Base-by-base conservation (phyloP, 2,113 vertebrate species). In the Cebus imitator region DNA sequence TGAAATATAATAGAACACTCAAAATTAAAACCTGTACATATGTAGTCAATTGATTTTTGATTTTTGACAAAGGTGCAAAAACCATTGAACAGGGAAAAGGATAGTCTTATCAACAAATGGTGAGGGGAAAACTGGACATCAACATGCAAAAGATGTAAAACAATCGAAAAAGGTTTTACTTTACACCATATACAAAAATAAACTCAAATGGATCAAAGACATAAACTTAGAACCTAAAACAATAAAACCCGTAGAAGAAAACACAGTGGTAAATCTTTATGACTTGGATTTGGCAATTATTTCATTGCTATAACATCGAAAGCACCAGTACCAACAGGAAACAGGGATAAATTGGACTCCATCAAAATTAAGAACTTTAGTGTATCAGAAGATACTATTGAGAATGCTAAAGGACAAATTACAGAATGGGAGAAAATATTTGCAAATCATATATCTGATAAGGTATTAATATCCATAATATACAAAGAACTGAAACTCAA, bases 221-320 rank as follows among this genome's bases (percentile, higher is more conserved):
- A 6, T 78, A 95, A 58, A 91, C 8, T 87, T 91, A 88, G 40
- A 8, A 58, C 55, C 30, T 76, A 61, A 93, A 61, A 91, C 40
- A 50, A 76, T 61, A 52, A 91, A 85, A 82, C 27, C 50, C 37
- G 83, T 70, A 89, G 52, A 94, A 91, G 70, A 91, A 91, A 95
- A 70, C 7, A n/a, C 4, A 37, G 21, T 20, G 18, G 10, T 87
- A 95, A 95, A 90, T 85, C 23, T 88, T 48, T 21, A 70, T 48
- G 73, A 37, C 48, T 6, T 40, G 30, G 14, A 84, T 84, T 84
- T 90, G 32, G 25, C 73, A 68, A 30, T 35, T 8, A 75, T 68
- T 95, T 64, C 25, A 83, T 17, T 50, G 45, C 55, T 40, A n/a
- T 25, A 50, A 90, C 17, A 93, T 13, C 45, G 79, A 93, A 55